These are phyloP conservation scores for Ophraella communa DNA, from an alignment of 2,888 invertebrate genomes.

Conservation along the genomic window DNA sequence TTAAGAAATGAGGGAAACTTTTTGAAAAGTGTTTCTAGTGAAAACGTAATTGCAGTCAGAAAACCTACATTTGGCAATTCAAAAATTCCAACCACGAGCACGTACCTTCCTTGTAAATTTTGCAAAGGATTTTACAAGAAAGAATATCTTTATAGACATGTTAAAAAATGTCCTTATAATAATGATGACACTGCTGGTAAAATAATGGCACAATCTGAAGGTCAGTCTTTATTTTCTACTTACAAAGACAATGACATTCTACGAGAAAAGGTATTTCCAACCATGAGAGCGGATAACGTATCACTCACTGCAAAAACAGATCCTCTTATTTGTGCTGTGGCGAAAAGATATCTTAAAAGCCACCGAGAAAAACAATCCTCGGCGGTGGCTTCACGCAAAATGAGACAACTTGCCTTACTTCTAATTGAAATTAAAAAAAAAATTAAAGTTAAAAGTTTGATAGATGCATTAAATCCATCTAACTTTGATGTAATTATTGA, in stretches of 20 bases:
- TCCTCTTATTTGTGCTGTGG: slow-evolving; percentile 18
- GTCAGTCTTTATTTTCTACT: slow-evolving; percentile 1
- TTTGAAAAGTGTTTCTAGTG: too few species aligned
- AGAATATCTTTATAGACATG: not conserved
- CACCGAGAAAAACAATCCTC: slow-evolving; percentile 25
- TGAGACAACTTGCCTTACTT: slow-evolving; percentile 25
- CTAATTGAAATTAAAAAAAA: slow-evolving; percentile 15
- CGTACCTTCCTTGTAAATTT: not conserved
- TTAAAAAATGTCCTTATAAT: not conserved
- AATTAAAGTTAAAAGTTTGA: not conserved
- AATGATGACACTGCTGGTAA: not conserved
- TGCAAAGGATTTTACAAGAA: slow-evolving; percentile 21
- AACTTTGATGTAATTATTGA: slow-evolving; percentile 13
- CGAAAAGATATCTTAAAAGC: slow-evolving; percentile 23
- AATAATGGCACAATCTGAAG: not conserved
- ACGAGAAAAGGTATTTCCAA: not conserved
- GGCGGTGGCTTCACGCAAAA: slow-evolving; percentile 17
- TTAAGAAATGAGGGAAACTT: too few species aligned
- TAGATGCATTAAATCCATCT: slow-evolving; percentile 13
- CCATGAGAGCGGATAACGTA: not conserved
- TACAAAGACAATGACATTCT: not conserved
- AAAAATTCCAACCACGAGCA: not conserved
- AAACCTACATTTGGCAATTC: not conserved
- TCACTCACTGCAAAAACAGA: slow-evolving; percentile 12
- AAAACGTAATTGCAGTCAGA: too few species aligned